phyloP scores from a whole-genome alignment of 2,888 invertebrate genomes.

The Brachyopa scutellaris region DNA sequence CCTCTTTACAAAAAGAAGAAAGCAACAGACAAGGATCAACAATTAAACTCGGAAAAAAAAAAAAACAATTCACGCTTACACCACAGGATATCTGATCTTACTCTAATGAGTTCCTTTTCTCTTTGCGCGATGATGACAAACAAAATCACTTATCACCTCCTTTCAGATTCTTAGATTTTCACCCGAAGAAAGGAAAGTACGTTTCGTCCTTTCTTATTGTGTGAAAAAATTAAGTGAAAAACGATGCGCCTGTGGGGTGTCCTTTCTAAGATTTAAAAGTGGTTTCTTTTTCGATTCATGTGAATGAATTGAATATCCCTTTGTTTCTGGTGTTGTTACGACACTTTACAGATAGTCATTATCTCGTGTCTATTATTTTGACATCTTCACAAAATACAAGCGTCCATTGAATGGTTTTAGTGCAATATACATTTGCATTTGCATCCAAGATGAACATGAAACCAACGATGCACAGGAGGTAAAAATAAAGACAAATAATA shows the following conservation, averaged over 20 bases:
- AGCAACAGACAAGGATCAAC: slow-evolving; percentile 34
- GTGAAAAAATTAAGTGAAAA: slow-evolving; percentile 34
- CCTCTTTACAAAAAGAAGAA: slow-evolving; percentile 3
- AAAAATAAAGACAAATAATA: background rate
- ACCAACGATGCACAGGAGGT: background rate
- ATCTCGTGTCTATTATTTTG: slow-evolving; percentile 57
- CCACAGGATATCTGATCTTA: slow-evolving; percentile 51
- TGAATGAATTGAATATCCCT: slow-evolving; percentile 29
- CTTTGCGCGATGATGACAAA: slow-evolving; percentile 13
- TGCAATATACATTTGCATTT: background rate
- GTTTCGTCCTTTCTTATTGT: background rate
- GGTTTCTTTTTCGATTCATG: slow-evolving; percentile 16
- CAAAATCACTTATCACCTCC: slow-evolving; percentile 65
- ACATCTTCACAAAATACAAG: slow-evolving; percentile 64
- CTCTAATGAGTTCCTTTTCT: slow-evolving; percentile 62
- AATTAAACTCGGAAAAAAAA: slow-evolving; percentile 7
- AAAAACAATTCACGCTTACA: slow-evolving; percentile 25
- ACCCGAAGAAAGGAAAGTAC: slow-evolving; percentile 5
- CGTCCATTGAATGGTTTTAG: slow-evolving; percentile 1
- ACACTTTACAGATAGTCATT: slow-evolving; percentile 19
- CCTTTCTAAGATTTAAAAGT: background rate
- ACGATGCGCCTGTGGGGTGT: slow-evolving; percentile 17
- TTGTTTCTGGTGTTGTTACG: slow-evolving; percentile 30
- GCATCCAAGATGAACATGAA: background rate
- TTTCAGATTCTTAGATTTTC: background rate